phyloP scores from a whole-genome alignment of 2,113 vertebrate species.

The Hemibagrus wyckioides region DNA sequence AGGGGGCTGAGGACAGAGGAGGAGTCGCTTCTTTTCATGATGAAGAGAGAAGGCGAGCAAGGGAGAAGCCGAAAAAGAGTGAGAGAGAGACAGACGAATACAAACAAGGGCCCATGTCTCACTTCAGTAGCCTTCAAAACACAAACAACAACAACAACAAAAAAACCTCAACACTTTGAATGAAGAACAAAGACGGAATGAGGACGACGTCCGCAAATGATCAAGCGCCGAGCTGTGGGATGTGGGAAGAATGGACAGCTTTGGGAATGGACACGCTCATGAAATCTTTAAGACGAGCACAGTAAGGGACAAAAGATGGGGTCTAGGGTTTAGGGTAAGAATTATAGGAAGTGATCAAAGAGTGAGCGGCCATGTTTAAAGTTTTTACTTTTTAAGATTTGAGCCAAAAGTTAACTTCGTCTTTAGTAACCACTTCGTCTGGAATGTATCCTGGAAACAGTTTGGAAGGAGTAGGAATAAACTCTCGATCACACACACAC shows the following conservation, averaged over 20 bases:
- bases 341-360: background rate
- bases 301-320: background rate
- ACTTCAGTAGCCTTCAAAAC: conserved; percentile 46
- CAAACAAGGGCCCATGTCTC: conserved; percentile 51
- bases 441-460: no score
- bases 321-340: background rate
- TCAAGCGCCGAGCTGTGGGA: background rate
- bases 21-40: conserved; percentile 44
- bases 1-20: conserved; percentile 45
- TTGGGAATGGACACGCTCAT: background rate
- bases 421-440: background rate
- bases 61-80: conserved; percentile 8
- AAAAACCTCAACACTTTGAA: conserved; percentile 22
- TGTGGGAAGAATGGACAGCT: background rate
- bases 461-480: no score
- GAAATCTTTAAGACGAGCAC: background rate
- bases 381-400: background rate
- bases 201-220: background rate
- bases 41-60: conserved; percentile 16
- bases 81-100: conserved; percentile 38
- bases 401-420: background rate
- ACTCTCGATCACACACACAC: no score
- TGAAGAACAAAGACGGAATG: background rate
- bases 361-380: background rate
- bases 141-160: conserved; percentile 43